phyloP scores from a whole-genome alignment of 2,888 invertebrate species.

The Tetheella fluctuosa region DNA sequence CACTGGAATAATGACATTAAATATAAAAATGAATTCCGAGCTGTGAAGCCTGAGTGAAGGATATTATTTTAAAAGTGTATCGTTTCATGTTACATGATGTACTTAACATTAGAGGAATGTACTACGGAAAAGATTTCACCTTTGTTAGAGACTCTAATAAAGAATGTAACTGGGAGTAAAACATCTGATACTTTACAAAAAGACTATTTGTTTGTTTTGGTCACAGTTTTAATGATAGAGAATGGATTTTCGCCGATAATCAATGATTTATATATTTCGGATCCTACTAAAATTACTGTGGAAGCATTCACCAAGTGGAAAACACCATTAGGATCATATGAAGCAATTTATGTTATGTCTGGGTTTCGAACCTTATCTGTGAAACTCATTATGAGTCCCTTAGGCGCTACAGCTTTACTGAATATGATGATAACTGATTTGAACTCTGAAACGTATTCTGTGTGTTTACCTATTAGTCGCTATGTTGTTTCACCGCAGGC shows the following conservation, averaged over 20 bases:
- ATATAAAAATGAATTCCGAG: no score
- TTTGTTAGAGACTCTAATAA: slow-evolving; percentile 55
- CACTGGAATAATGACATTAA: no score
- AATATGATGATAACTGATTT: slow-evolving; percentile 63
- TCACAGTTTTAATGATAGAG: slow-evolving; percentile 67
- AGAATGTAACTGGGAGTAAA: slow-evolving; percentile 46
- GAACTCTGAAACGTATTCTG: slow-evolving; percentile 67
- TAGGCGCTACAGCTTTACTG: slow-evolving; percentile 63
- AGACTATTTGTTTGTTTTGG: slow-evolving; percentile 65
- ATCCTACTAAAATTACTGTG: slow-evolving; percentile 40
- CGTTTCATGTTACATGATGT: slow-evolving; percentile 38
- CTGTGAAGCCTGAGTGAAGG: no score
- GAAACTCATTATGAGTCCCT: slow-evolving; percentile 66
- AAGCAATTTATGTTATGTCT: slow-evolving; percentile 56
- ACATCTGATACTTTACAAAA: slow-evolving; percentile 56
- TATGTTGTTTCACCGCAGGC: slow-evolving; percentile 69
- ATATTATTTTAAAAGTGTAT: no score
- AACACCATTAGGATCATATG: slow-evolving; percentile 50
- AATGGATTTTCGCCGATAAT: slow-evolving; percentile 63
- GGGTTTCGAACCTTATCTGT: slow-evolving; percentile 55
- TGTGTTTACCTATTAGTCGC: slow-evolving; percentile 66
- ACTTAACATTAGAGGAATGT: slow-evolving; percentile 62
- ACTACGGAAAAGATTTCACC: slow-evolving; percentile 58
- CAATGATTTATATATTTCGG: slow-evolving; percentile 40
- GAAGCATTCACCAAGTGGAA: slow-evolving; percentile 56